These are phyloP conservation scores for Lysiphlebus fabarum DNA, from an alignment of 1,140 invertebrate genomes.

Conservation along the genomic window DNA sequence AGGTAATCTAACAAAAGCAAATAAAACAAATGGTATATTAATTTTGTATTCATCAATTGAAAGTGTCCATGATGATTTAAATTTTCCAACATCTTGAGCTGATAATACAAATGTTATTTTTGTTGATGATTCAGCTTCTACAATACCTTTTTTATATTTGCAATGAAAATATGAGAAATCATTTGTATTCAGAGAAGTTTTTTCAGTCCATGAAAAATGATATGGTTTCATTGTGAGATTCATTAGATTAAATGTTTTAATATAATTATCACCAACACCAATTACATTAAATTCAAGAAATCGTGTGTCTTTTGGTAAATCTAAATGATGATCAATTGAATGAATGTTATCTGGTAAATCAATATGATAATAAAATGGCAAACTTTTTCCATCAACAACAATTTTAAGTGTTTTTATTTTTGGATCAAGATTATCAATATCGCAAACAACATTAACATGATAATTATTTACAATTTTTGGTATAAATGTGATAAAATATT, in stretches of 20 bases:
- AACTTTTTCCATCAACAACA: conserved; percentile 37
- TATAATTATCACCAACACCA: conserved; percentile 43
- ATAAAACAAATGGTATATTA: conserved; percentile 43
- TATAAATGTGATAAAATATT: conserved; percentile 35
- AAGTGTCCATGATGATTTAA: conserved; percentile 51
- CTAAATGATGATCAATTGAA: conserved; percentile 32
- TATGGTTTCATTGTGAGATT: conserved; percentile 50
- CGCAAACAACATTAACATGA: conserved; percentile 37
- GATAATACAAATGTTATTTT: conserved; percentile 45
- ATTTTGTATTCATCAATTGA: conserved; percentile 46
- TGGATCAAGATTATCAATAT: conserved; percentile 40
- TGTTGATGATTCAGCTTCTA: conserved; percentile 39
- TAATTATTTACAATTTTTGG: conserved; percentile 43
- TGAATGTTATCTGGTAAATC: conserved; percentile 57
- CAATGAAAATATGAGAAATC: conserved; percentile 47
- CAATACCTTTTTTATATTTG: conserved; percentile 35
- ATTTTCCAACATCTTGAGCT: conserved; percentile 43
- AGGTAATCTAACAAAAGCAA: conserved; percentile 47
- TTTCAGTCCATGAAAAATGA: conserved; percentile 40
- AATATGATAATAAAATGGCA: conserved; percentile 58
- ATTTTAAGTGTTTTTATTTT: conserved; percentile 29
- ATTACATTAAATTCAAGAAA: conserved; percentile 57
- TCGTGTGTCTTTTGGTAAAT: conserved; percentile 20
- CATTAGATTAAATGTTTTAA: conserved; percentile 42
- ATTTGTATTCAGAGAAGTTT: conserved; percentile 15